Evolutionary conservation across 2,888 invertebrate species (phyloP).

Genomic region (Smittia sp.): DNA sequence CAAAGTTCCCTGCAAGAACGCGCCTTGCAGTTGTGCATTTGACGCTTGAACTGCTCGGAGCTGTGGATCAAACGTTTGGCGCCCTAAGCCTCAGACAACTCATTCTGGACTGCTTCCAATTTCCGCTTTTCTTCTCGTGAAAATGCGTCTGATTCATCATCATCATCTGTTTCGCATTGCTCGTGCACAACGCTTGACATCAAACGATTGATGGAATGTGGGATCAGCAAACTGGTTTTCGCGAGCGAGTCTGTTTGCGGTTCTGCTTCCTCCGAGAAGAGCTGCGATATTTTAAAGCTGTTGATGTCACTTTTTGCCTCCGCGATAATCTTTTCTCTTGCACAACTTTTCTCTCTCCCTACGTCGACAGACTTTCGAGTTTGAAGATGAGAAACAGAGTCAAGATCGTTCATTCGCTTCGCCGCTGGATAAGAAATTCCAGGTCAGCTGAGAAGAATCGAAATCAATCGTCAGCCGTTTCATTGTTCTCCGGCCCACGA

Average conservation of each 20-base stretch:
- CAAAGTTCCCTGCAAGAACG: background rate
- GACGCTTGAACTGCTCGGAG: background rate
- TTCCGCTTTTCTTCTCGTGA: background rate
- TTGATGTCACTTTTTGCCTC: slow-evolving; percentile 14
- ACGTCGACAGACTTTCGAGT: background rate
- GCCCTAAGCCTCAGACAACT: background rate
- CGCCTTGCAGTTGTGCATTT: background rate
- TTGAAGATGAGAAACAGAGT: background rate
- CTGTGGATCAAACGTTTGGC: background rate
- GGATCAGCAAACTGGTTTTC: slow-evolving; percentile 2
- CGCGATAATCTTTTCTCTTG: slow-evolving; percentile 12
- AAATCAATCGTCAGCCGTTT: background rate
- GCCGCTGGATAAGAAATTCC: background rate
- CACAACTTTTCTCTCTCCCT: background rate
- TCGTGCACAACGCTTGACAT: background rate
- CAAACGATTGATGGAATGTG: background rate
- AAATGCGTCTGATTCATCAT: slow-evolving; percentile 10
- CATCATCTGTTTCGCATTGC: slow-evolving; percentile 4
- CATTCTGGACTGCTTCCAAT: slow-evolving; percentile 4
- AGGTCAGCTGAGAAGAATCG: background rate
- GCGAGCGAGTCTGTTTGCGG: background rate
- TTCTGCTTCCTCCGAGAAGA: background rate
- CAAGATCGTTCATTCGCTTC: background rate
- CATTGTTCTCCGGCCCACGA: too few species aligned
- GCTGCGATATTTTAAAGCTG: slow-evolving; percentile 6